Evolutionary conservation across 2,888 invertebrate species (phyloP), one percentile per base, ranked within the genome.

Genomic region (Julus scandinavius): DNA sequence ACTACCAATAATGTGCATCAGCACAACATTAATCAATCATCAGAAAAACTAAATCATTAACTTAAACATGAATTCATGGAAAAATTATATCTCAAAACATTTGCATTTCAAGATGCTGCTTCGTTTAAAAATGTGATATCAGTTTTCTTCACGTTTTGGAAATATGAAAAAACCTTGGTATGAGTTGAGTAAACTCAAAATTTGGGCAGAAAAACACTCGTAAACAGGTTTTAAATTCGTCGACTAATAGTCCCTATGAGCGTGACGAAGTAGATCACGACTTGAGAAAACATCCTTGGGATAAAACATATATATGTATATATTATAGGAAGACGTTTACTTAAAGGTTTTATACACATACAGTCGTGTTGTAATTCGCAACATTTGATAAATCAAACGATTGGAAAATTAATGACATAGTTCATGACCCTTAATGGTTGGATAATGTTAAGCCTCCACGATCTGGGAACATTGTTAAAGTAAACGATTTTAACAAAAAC

Each of bases 121-220:
- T 63, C 20, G 54, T 63, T 63, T 29, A 9, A 72, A 9, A 72
- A 72, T 9, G 45, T 7, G 29, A 29, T 72, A 29, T 13, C 29
- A 29, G 29, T 72, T 54, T 72, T 29, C 63, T 20, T 63, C 63
- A 54, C 29, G n/a, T n/a, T 63, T n/a, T 15, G 9, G 29, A 72
- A 17, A n/a, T 29, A 72, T 29, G 72, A 72, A 72, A 2, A 7
- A 11, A 72, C 7, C 29, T n/a, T 29, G 29, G 29, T 11, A 72
- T 29, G 72, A 72, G 72, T 72, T 72, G 72, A 72, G 72, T 72
- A 72, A 72, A 72, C 72, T 72, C 72, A 29, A 72, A 63, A 63
- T 72, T 29, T 72, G 29, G 72, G 29, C 29, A 72, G 72, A 72
- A 29, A 29, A 72, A 72, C 9, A 29, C 29, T 29, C 29, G 7